Base-by-base conservation (phyloP, 2,888 invertebrate species). In the Selenia dentaria region DNA sequence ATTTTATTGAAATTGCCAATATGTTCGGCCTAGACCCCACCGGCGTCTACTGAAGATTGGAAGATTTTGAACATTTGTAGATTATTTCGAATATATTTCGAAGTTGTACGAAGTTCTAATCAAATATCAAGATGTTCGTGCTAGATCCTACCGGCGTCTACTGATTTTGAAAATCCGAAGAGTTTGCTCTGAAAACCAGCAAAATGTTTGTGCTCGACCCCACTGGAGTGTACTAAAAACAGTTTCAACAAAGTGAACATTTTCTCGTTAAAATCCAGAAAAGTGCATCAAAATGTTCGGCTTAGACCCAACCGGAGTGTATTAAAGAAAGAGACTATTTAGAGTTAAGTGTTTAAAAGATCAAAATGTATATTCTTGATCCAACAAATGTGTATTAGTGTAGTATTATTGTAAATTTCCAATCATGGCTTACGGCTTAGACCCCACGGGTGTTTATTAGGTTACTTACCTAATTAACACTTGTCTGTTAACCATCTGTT, bases 191-290 rank as follows among this genome's bases (percentile, higher is more conserved):
- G 47, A 51, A 63, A 59, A 43, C 47, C 59, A 44, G 47, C 59
- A 83, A 77, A 70, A 89, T 87, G 89, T 79, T 82, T 67, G 74
- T 78, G 50, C 72, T 89, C 13, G 89, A 89, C 51, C 89, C 89
- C 26, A 88, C 89, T 40, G 88, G 85, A 73, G 86, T 89, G 62
- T 90, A 89, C 62, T 87, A 67, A 85, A 69, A 18, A 54, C 66
- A 49, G 64, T n/a, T n/a, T n/a, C n/a, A n/a, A n/a, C n/a, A n/a
- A n/a, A 56, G 54, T 59, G 60, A 54, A 51, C 57, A 59, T 50
- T 54, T 58, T 52, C 28, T 22, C 9, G 57, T 60, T 62, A 62
- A 57, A 46, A 63, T 18, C 13, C 10, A 26, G 40, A 47, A 40
- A 64, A 71, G 72, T 77, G 70, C 55, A 54, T 59, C 74, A 81